Evolutionary conservation across 2,797 vertebrate genomes (phyloP).

Genomic region (Synanceia verrucosa): DNA sequence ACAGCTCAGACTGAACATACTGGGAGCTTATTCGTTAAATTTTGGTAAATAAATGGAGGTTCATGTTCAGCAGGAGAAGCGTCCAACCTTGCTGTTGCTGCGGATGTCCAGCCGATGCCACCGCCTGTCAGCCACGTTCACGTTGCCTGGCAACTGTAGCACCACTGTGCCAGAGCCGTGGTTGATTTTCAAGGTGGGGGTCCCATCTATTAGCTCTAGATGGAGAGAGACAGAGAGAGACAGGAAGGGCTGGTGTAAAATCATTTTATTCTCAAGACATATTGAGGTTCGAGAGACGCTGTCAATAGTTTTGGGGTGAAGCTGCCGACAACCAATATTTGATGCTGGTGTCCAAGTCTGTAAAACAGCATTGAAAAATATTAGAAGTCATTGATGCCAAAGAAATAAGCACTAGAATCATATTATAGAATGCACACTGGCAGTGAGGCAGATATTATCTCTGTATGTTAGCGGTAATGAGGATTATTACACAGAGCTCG

Average conservation of each 20-base stretch:
- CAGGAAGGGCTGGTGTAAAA: background rate
- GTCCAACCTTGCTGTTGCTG: conserved; percentile 88
- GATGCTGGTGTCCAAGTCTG: background rate
- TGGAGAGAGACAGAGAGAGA: background rate
- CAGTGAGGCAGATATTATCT: conserved; percentile 17
- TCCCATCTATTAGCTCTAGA: conserved; percentile 86
- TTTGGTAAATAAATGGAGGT: conserved; percentile 3
- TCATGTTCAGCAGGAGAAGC: conserved; percentile 5
- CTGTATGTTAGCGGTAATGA: conserved; percentile 38
- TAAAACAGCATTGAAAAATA: background rate
- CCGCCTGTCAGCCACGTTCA: conserved; percentile 89
- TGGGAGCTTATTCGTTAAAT: background rate
- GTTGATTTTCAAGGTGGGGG: conserved; percentile 90
- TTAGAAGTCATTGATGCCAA: background rate
- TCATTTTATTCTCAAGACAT: conserved; percentile 4
- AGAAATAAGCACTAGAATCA: background rate
- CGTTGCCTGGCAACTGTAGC: conserved; percentile 88
- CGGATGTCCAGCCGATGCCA: conserved; percentile 91
- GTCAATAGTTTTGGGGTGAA: background rate
- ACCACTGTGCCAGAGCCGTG: conserved; percentile 86
- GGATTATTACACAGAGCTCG: conserved; percentile 41
- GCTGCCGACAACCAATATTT: background rate
- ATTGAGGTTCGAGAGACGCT: conserved; percentile 2
- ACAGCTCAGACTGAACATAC: background rate
- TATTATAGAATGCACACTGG: background rate